These are phyloP conservation scores for Rhogogaster chlorosoma DNA, from an alignment of 2,888 invertebrate species.

Conservation along the genomic window DNA sequence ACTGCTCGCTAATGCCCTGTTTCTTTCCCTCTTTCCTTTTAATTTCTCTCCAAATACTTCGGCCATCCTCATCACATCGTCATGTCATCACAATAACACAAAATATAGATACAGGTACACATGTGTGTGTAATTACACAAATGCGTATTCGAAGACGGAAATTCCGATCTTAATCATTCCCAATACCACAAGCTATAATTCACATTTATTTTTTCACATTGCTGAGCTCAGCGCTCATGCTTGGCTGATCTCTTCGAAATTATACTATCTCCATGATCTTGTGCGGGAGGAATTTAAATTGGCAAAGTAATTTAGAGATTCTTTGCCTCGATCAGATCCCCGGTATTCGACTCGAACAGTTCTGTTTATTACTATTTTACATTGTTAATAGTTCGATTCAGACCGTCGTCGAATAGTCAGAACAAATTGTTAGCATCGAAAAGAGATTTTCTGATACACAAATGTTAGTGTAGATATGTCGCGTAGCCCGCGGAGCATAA, in stretches of 20 bases:
- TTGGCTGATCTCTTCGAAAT: not conserved
- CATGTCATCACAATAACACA: conserved; percentile 7
- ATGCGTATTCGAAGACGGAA: not conserved
- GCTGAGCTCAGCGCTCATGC: conserved; percentile 9
- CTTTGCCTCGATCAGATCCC: conserved; percentile 9
- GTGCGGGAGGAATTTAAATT: conserved; percentile 27
- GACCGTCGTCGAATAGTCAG: not conserved
- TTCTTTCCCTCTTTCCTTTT: not conserved
- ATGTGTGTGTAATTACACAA: not conserved
- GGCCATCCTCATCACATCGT: not conserved
- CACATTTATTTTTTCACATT: conserved; percentile 11
- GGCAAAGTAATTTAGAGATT: conserved; percentile 33
- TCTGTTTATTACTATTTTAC: not conserved
- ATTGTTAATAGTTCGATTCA: not conserved
- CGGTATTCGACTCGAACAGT: not conserved
- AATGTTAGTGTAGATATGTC: not conserved
- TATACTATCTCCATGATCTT: conserved; percentile 2
- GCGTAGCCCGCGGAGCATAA: conserved; percentile 4
- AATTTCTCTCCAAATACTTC: not conserved
- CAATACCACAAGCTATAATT: conserved; percentile 6
- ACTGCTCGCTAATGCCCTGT: conserved; percentile 18
- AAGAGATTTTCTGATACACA: not conserved
- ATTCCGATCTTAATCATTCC: conserved; percentile 40
- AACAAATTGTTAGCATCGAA: not conserved
- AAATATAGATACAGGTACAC: not conserved